Conservation (phyloP, 2,888 invertebrate genomes). For the Blomia tropicalis region DNA sequence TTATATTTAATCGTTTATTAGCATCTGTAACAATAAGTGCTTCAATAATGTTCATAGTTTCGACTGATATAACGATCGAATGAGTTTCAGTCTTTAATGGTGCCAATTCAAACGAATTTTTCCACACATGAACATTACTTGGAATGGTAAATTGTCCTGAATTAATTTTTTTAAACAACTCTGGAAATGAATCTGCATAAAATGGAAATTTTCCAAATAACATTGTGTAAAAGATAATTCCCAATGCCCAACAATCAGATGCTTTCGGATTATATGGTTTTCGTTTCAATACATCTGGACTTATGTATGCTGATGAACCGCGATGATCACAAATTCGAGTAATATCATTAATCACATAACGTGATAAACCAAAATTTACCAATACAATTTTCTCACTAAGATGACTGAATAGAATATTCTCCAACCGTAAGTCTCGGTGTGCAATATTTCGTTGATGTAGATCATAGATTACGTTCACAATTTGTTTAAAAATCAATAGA, state of each 20-base stretch:
- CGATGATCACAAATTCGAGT: slow-evolving; percentile 56
- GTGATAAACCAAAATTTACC: slow-evolving; percentile 60
- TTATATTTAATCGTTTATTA: not conserved
- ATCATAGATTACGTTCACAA: slow-evolving; percentile 53
- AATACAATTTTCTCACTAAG: slow-evolving; percentile 47
- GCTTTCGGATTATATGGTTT: slow-evolving; percentile 62
- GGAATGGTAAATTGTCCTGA: slow-evolving; percentile 56
- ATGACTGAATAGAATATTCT: slow-evolving; percentile 57
- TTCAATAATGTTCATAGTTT: not conserved
- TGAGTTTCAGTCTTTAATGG: not conserved
- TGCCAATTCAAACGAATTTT: not conserved
- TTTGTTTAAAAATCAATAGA: slow-evolving; percentile 54
- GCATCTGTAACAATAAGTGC: not conserved
- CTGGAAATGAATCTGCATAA: slow-evolving; percentile 55
- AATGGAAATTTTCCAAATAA: slow-evolving; percentile 64
- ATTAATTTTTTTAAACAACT: slow-evolving; percentile 57
- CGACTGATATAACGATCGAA: not conserved
- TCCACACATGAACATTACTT: slow-evolving; percentile 42
- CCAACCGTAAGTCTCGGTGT: slow-evolving; percentile 58
- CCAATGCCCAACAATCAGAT: slow-evolving; percentile 66
- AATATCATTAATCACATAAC: slow-evolving; percentile 53
- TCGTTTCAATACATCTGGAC: slow-evolving; percentile 58
- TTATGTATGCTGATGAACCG: slow-evolving; percentile 63
- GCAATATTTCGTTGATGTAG: slow-evolving; percentile 61
- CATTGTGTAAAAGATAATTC: slow-evolving; percentile 61